phyloP scores from a whole-genome alignment of 2,797 vertebrate species.

The Anolis apletophallus region DNA sequence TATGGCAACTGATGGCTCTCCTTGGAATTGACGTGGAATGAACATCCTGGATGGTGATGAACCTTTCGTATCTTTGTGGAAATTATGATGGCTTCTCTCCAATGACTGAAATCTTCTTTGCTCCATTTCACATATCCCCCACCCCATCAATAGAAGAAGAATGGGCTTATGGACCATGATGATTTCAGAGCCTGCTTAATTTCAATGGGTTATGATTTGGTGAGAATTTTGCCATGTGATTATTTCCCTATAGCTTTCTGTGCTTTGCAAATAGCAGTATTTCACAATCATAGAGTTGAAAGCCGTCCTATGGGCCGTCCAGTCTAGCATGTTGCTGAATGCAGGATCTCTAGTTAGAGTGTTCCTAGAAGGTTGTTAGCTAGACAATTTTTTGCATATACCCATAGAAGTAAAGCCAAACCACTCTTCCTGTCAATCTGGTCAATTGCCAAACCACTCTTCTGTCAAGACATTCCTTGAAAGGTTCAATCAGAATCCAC shows the following conservation, averaged over 20 bases:
- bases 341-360: no score
- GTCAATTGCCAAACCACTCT: not conserved
- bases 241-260: constrained; percentile 9
- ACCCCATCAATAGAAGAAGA: constrained; percentile 86
- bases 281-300: not conserved
- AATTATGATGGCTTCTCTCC: constrained; percentile 36
- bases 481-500: no score
- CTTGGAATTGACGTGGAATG: constrained; percentile 51
- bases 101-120: constrained; percentile 54
- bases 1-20: constrained; percentile 50
- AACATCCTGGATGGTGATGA: constrained; percentile 46
- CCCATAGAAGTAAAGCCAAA: not conserved
- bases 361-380: no score
- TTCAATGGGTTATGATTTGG: constrained; percentile 90
- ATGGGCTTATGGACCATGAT: constrained; percentile 96
- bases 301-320: no score
- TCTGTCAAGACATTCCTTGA: no score
- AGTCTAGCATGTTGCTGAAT: no score
- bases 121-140: constrained; percentile 18
- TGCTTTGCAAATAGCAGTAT: not conserved
- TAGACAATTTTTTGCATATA: no score
- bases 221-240: constrained; percentile 69
- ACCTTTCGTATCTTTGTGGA: constrained; percentile 37
- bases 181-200: constrained; percentile 97
- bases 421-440: no score